These are phyloP conservation scores for Chrysaora quinquecirrha DNA, from an alignment of 30 jellyfish, hydroid and myxozoan species.

Conservation along the genomic window DNA sequence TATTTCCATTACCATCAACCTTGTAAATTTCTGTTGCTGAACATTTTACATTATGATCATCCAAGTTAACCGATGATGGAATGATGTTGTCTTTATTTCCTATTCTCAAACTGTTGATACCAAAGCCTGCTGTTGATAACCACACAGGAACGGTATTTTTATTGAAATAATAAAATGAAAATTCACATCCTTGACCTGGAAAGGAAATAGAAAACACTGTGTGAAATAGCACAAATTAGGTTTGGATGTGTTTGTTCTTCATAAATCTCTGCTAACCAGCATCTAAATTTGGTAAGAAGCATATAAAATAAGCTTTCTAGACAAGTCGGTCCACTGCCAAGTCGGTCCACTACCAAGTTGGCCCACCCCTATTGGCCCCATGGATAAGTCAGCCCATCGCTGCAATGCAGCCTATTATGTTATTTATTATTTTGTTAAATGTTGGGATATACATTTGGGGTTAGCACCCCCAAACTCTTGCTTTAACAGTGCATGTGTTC, in stretches of 20 bases:
- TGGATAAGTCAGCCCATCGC: too few species aligned
- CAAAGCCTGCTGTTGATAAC: background rate
- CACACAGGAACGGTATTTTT: background rate
- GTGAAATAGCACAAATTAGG: background rate
- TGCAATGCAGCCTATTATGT: too few species aligned
- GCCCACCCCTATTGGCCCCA: too few species aligned
- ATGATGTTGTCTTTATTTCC: background rate
- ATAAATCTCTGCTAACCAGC: background rate
- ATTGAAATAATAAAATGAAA: background rate
- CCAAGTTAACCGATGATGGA: background rate
- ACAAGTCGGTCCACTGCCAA: too few species aligned
- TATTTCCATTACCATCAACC: background rate
- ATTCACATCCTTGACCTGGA: constrained; percentile 1
- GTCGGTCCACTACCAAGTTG: too few species aligned
- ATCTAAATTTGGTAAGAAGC: background rate
- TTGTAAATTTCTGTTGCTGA: background rate
- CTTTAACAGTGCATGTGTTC: too few species aligned
- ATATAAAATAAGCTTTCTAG: background rate
- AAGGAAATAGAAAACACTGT: background rate
- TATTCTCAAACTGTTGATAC: background rate
- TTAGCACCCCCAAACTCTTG: too few species aligned
- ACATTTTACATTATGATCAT: background rate
- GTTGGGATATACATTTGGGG: too few species aligned
- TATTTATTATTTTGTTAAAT: too few species aligned
- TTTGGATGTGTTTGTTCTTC: background rate